Evolutionary conservation across 2,888 invertebrate genomes (phyloP).

Genomic region (Limnephilus lunatus): DNA sequence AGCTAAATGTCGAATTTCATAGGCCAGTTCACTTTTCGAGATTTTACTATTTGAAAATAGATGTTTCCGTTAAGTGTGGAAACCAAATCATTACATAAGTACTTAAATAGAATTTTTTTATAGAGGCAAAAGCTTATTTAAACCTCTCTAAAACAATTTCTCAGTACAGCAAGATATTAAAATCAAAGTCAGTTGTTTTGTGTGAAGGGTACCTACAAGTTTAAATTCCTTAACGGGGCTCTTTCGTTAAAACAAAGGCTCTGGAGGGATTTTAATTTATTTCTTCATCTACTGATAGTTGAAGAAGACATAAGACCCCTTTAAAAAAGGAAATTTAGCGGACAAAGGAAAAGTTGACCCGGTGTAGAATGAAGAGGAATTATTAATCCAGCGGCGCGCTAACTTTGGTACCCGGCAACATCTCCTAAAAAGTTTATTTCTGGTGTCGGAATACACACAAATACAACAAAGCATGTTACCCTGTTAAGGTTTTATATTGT

Average conservation of each 20-base stretch:
- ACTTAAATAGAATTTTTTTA: no score
- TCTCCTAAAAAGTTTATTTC: background rate
- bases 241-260: background rate
- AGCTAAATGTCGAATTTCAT: no score
- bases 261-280: slow-evolving; percentile 42
- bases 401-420: background rate
- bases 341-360: slow-evolving; percentile 36
- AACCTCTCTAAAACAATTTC: background rate
- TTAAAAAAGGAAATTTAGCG: slow-evolving; percentile 12
- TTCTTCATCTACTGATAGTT: background rate
- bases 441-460: no score
- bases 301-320: background rate
- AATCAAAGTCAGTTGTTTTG: background rate
- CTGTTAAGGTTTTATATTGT: no score
- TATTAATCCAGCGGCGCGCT: background rate
- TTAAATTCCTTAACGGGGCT: background rate
- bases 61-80: background rate
- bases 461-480: no score
- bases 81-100: background rate
- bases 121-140: no score
- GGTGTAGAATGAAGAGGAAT: slow-evolving; percentile 15
- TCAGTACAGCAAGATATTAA: background rate
- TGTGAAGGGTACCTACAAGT: background rate
- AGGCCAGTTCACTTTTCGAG: background rate
- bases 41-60: background rate